Base-by-base conservation (phyloP, 2,797 vertebrate genomes). In the Coregonus suidteri region DNA sequence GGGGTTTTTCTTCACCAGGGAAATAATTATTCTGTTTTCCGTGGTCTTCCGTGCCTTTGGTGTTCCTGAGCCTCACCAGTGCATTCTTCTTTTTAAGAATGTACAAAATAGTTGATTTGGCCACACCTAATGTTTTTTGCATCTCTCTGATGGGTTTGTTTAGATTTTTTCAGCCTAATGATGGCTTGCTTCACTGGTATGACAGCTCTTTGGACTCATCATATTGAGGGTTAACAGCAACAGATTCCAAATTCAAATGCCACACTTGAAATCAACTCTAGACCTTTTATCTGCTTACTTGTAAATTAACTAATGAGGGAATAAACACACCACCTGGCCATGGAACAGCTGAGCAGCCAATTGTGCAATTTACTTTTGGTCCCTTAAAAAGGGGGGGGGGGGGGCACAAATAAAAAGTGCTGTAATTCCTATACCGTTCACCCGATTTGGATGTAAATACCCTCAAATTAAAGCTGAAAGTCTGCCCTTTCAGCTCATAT, bases 381-480 rank as follows among this genome's bases (percentile, higher is more conserved):
- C 25, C 25, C 25, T 25, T 25, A 25, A 25, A 25, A 25, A 25
- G 25, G 25, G 25, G n/a, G n/a, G n/a, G 52, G 51, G 13, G 4
- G 16, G 53, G 18, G n/a, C 65, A 66, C 65, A 66, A 52, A 71
- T 71, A 52, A 15, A 71, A 71, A n/a, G 18, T 75, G 54, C 41
- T 75, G 54, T 80, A 74, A 78, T 81, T 84, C 80, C 77, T 81
- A 81, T 79, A 81, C 79, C 53, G 16, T 74, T 81, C 77, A 79
- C 72, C 81, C 41, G 73, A 83, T 81, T 82, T 84, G 74, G 30
- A 82, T 81, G 78, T 72, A 75, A 76, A 78, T 78, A 73, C 79
- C 54, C 81, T 81, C 70, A 79, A 76, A 83, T 79, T 79, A 74
- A 81, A 78, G 79, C 79, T 81, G 37, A 84, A 51, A 75, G 78